Evolutionary conservation across 1,140 invertebrate genomes (phyloP).

Genomic region (Choristoneura fumiferana): DNA sequence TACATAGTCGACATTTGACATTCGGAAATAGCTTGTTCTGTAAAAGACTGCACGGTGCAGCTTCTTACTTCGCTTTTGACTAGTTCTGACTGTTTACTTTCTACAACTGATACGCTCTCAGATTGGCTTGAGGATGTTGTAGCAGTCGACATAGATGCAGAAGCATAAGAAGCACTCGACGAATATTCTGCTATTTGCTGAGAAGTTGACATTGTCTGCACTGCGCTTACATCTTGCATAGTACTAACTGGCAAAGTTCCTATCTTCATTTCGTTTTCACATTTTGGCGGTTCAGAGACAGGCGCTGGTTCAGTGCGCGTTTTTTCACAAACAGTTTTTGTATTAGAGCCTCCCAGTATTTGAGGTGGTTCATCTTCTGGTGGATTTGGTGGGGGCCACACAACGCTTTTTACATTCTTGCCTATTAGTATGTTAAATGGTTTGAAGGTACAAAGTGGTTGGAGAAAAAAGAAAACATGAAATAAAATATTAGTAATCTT

Average conservation of each 20-base stretch:
- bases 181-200: constrained; percentile 48
- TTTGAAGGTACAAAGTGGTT: constrained; percentile 40
- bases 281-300: not conserved
- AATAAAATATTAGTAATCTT: constrained; percentile 60
- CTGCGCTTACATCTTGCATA: constrained; percentile 34
- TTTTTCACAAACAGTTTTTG: constrained; percentile 20
- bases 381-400: constrained; percentile 80
- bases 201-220: constrained; percentile 40
- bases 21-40: constrained; percentile 51
- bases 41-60: constrained; percentile 53
- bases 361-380: constrained; percentile 67
- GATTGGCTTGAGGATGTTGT: constrained; percentile 46
- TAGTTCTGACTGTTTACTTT: constrained; percentile 50
- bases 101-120: constrained; percentile 38
- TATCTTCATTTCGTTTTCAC: constrained; percentile 13
- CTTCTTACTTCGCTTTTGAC: constrained; percentile 48
- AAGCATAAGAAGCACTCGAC: constrained; percentile 51
- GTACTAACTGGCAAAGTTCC: constrained; percentile 23
- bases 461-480: constrained; percentile 60
- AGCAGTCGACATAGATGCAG: constrained; percentile 46
- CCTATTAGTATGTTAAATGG: constrained; percentile 61
- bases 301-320: constrained; percentile 28
- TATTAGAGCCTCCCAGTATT: constrained; percentile 32
- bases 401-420: constrained; percentile 79
- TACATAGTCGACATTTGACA: constrained; percentile 55